Base-by-base conservation (phyloP, 1,140 invertebrate genomes). In the Zaprionus africanus region DNA sequence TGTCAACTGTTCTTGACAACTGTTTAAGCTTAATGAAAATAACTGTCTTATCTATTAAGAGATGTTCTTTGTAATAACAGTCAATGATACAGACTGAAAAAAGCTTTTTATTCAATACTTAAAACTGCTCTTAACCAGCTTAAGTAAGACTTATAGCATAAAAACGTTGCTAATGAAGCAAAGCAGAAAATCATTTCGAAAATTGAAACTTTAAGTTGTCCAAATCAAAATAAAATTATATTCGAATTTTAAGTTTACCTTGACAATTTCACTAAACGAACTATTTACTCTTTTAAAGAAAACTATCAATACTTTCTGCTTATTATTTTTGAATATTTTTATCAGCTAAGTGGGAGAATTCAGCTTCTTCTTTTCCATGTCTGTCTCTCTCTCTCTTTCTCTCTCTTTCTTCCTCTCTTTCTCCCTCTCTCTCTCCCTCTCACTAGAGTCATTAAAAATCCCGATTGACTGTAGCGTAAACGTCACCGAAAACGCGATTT, bases 401-500 rank as follows among this genome's bases (percentile, higher is more conserved):
- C 41, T 46, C 41, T 46, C n/a, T 41, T 0, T 41, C 38, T 41
- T 2, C 9, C 41, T 9, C n/a, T 43, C 41, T 1, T 6, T 49
- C 41, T 6, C 13, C 15, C 3, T 38, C 36, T 38, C 36, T 43
- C 0, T 43, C 41, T 17, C 2, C 9, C n/a, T 46, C 41, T 46
- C 41, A 28, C 41, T 49, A 38, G 36, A 64, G 60, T 76, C 73
- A 71, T 70, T 76, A 70, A 69, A 71, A 53, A n/a, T 54, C 15
- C 31, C 34, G 58, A 76, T 76, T 63, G 73, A 76, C 12, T 70
- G 26, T 43, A 4, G 59, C 19, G 38, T 28, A 54, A 64, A 58
- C 34, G 73, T 71, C 73, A 60, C 60, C 73, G 53, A 59, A 58
- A 76, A 76, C 60, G 73, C 73, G 73, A 76, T 76, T 76, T 71